Base-by-base conservation (phyloP, 2,888 invertebrate species). In the Xestia sexstrigata region DNA sequence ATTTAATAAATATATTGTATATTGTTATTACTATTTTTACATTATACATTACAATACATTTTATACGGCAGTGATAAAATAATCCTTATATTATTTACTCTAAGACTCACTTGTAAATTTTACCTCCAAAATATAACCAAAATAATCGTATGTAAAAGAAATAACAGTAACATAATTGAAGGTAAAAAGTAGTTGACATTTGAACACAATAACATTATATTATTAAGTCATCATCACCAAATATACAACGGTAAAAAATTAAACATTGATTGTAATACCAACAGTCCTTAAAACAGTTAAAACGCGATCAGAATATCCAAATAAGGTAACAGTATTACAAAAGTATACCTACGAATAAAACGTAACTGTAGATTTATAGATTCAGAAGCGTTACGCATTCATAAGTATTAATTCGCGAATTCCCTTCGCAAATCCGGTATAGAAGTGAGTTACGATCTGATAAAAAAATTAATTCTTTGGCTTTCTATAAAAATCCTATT, bases 1-100 rank as follows among this genome's bases (percentile, higher is more conserved):
- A 84, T 87, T 87, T 88, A 87, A 76, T 87, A 79, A 87, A 83
- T 82, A 88, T 81, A 87, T 79, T 84, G 78, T 71, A 81, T 78
- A 78, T 75, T 68, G 74, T 79, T 81, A 79, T 70, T 58, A 23
- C 81, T 87, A 86, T 85, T 86, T 84, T 82, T 78, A 87, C 74
- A 86, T 78, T 84, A 84, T 78, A 87, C 73, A 85, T 80, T 84
- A 84, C 80, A 87, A 79, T 86, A 85, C 60, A 86, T 80, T 75
- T 82, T 67, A 77, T 65, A 76, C 39, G 87, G 87, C 87, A 88
- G 87, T 88, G 87, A 79, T 81, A 76, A n/a, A 74, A 79, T 42
- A 71, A 42, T 42, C 63, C 67, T 72, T 75, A 72, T n/a, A 68
- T 52, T 63, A 60, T 62, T 75, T 78, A 75, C 5, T 52, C 39